Evolutionary conservation across 2,888 invertebrate species (phyloP).

Genomic region (Celastrina argiolus): DNA sequence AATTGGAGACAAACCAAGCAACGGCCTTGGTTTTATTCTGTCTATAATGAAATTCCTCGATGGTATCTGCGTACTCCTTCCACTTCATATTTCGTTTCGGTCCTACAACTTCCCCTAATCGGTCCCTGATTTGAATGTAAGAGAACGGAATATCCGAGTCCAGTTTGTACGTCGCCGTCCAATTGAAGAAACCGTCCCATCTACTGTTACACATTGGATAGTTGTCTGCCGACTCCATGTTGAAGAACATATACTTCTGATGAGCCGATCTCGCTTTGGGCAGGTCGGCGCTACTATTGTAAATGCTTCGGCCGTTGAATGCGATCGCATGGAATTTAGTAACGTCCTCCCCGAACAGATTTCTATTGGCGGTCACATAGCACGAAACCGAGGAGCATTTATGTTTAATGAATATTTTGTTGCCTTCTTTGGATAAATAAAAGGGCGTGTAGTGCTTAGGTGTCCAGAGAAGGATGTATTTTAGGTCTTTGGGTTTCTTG

Average conservation of each 20-base stretch:
- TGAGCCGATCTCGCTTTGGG: constrained; percentile 46
- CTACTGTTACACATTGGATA: constrained; percentile 49
- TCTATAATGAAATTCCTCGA: constrained; percentile 39
- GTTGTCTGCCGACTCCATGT: constrained; percentile 62
- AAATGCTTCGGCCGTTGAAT: constrained; percentile 57
- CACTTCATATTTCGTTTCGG: constrained; percentile 51
- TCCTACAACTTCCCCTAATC: constrained; percentile 48
- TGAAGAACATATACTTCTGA: constrained; percentile 63
- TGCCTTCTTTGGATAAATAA: constrained; percentile 48
- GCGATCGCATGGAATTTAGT: constrained; percentile 56
- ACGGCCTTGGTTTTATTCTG: constrained; percentile 56
- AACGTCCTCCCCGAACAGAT: constrained; percentile 45
- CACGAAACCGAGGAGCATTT: constrained; percentile 58
- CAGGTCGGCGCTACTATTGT: constrained; percentile 33
- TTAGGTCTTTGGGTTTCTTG: constrained; percentile 47
- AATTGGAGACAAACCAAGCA: constrained; percentile 68
- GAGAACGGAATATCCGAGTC: constrained; percentile 60
- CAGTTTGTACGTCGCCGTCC: constrained; percentile 63
- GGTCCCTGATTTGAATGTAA: constrained; percentile 53
- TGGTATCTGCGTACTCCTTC: constrained; percentile 36
- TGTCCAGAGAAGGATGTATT: constrained; percentile 62
- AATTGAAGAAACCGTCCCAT: constrained; percentile 63
- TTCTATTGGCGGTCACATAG: constrained; percentile 50
- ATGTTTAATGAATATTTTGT: constrained; percentile 50
- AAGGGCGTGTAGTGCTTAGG: constrained; percentile 48